A percentile compares a stretch with the other conserved stretches of the same genome.
Conservation (phyloP, 2,797 vertebrate genomes). For the Sebastes oblongus region DNA sequence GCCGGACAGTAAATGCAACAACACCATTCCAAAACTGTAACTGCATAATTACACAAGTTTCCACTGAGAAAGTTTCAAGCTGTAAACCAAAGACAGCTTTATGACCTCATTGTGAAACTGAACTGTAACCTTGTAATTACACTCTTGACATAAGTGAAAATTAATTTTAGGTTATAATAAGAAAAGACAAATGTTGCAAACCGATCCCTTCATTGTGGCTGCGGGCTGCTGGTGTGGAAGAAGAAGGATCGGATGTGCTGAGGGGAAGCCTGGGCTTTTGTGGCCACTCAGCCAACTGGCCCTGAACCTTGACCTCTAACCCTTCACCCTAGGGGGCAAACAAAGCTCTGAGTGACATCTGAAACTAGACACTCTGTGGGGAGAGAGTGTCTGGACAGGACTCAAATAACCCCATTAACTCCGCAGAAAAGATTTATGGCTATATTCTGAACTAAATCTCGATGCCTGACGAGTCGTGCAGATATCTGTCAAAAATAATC, state of each 20-base stretch:
- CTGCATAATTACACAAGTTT: conserved; percentile 48
- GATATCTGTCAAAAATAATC: conserved; percentile 69
- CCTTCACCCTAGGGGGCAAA: conserved; percentile 83
- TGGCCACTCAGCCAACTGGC: conserved; percentile 83
- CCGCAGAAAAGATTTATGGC: conserved; percentile 77
- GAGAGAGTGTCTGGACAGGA: conserved; percentile 80
- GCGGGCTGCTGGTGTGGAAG: conserved; percentile 64
- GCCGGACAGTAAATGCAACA: conserved; percentile 16
- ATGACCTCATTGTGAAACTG: conserved; percentile 47
- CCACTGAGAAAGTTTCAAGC: conserved; percentile 37
- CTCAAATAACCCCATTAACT: conserved; percentile 84
- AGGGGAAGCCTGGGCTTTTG: conserved; percentile 78
- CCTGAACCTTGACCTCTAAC: conserved; percentile 84
- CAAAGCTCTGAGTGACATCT: conserved; percentile 85
- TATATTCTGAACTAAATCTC: conserved; percentile 61
- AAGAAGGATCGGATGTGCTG: conserved; percentile 76
- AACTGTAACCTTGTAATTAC: conserved; percentile 39
- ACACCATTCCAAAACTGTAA: conserved; percentile 18
- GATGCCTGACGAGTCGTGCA: conserved; percentile 46
- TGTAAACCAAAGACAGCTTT: conserved; percentile 21
- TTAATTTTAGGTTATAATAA: conserved; percentile 59
- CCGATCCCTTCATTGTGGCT: conserved; percentile 65
- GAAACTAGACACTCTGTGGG: conserved; percentile 81
- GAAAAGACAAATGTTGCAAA: conserved; percentile 73
- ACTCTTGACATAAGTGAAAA: conserved; percentile 46